Conservation (phyloP, 2,113 vertebrate genomes). For the Menidia beryllina region DNA sequence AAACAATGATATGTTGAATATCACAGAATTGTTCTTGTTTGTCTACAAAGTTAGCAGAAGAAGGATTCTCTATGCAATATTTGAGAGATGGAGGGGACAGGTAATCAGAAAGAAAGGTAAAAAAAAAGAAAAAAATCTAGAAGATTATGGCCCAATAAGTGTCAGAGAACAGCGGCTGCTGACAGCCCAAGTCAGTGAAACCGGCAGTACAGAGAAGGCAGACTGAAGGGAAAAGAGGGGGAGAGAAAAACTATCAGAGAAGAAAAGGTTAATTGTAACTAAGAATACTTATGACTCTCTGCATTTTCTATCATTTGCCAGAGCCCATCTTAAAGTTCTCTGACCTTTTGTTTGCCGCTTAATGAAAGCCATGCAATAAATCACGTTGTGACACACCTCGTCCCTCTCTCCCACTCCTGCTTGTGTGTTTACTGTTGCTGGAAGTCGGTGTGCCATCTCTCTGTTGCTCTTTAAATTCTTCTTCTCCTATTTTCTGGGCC, state of each 20-base stretch:
- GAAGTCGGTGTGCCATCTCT: slow-evolving; percentile 58
- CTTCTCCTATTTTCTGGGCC: slow-evolving; percentile 17
- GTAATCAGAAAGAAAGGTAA: neutral
- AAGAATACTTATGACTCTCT: slow-evolving; percentile 78
- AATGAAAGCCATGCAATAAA: slow-evolving; percentile 76
- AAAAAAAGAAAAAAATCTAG: neutral
- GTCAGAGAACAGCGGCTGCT: slow-evolving; percentile 34
- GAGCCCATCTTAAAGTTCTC: slow-evolving; percentile 66
- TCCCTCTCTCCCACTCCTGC: slow-evolving; percentile 37
- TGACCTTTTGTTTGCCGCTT: slow-evolving; percentile 80
- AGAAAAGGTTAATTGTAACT: slow-evolving; percentile 81
- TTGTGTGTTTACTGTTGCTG: slow-evolving; percentile 60
- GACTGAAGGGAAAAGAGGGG: slow-evolving; percentile 14
- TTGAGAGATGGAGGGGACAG: neutral
- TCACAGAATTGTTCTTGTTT: slow-evolving; percentile 9
- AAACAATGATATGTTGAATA: neutral
- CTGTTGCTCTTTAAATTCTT: slow-evolving; percentile 34
- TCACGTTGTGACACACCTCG: slow-evolving; percentile 57
- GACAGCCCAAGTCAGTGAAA: slow-evolving; percentile 30
- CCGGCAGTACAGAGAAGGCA: slow-evolving; percentile 16
- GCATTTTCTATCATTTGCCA: slow-evolving; percentile 71
- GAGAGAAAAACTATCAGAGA: slow-evolving; percentile 19
- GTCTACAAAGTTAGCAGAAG: slow-evolving; percentile 35
- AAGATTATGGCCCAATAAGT: slow-evolving; percentile 45
- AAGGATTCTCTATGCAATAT: slow-evolving; percentile 24